These are phyloP conservation scores for Bos taurus DNA, from an alignment of 2,113 vertebrate genomes.

Conservation along the genomic window ARS-UCD2.0 NC_037336.1:35650001-35650500, in stretches of 20 bases:
- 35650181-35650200: background rate
- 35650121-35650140: background rate
- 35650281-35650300: background rate
- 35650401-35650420: background rate
- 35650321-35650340: background rate
- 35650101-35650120: background rate
- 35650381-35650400: background rate
- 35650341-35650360: background rate
- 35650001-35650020: background rate
- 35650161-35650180: background rate
- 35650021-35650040: background rate
- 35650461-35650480: background rate
- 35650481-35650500: background rate
- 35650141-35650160: background rate
- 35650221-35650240: background rate
- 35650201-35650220: background rate
- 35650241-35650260: background rate
- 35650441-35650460: background rate
- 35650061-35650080: background rate
- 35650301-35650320: background rate
- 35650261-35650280: background rate
- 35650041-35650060: background rate
- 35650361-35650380: background rate
- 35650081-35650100: background rate
- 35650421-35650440: background rate